Base-by-base conservation (phyloP, 2,113 vertebrate genomes). In the Actinemys pallida region DNA sequence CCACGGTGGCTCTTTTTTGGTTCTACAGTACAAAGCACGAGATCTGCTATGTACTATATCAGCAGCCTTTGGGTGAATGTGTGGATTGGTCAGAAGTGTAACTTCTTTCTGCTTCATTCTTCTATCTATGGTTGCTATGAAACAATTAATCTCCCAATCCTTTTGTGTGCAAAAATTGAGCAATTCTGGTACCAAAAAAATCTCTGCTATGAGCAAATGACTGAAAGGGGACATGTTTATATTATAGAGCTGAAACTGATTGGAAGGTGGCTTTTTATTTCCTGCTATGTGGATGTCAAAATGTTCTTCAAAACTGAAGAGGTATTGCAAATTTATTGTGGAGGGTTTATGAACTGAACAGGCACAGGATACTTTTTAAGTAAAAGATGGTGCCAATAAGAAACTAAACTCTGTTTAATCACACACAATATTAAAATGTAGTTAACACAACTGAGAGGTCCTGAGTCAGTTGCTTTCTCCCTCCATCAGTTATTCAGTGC, bases 401-500 rank as follows among this genome's bases (percentile, higher is more conserved):
- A 96, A 96, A 97, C 95, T 93, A 93, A 88, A 85, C 88, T 87
- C 50, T 93, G 69, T 92, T 97, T 5, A 97, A 95, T 35, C 59
- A 91, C 90, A 29, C 93, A 93, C 97, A 90, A 92, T 96, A 85
- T 20, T 13, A 72, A 90, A 52, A 78, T 86, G 3, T 83, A 94
- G 87, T 92, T 90, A 91, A 97, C 88, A 95, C 49, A 69, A 0
- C 1, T 91, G 82, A 91, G 88, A 53, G 65, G 95, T 90, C 91
- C 82, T 6, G 4, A 72, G 92, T 84, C 69, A 80, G 90, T 1
- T 47, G 62, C 3, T 76, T n/a, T 76, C 22, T 25, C 72, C 39
- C 72, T 54, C 8, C 83, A 92, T 97, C 91, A 97, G 96, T 97
- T 95, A 97, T 97, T 97, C 90, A 97, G 54, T 76, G 93, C 90